Evolutionary conservation across 2,888 invertebrate species (phyloP).

Genomic region (Drosophila pullipes): DNA sequence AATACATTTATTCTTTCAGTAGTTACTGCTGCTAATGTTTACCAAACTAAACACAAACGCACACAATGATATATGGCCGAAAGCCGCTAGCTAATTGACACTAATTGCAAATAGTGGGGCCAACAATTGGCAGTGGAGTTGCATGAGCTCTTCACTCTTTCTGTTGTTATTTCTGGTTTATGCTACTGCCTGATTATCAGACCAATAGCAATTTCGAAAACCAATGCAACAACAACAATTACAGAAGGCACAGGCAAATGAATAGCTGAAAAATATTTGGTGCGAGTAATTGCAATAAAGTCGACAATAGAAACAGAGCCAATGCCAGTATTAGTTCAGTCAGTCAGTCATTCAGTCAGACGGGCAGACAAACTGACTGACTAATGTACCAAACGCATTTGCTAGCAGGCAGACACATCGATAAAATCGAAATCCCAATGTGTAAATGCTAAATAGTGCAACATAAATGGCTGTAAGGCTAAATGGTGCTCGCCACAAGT

Average conservation of each 20-base stretch:
- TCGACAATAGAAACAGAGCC: conserved; percentile 55
- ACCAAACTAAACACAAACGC: conserved; percentile 7
- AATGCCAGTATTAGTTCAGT: conserved; percentile 18
- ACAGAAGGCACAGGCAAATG: conserved; percentile 44
- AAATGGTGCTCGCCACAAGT: conserved; percentile 30
- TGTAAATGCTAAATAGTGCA: conserved; percentile 28
- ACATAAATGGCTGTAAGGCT: conserved; percentile 3
- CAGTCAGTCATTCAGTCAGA: neutral
- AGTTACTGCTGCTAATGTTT: conserved; percentile 8
- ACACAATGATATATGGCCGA: conserved; percentile 20
- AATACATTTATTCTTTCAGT: conserved; percentile 15
- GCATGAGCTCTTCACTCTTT: neutral
- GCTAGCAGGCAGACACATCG: conserved; percentile 6
- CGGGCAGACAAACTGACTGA: conserved; percentile 21
- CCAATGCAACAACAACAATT: conserved; percentile 37
- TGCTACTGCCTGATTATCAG: conserved; percentile 43
- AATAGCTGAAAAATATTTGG: conserved; percentile 63
- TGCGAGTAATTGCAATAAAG: conserved; percentile 73
- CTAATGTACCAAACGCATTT: conserved; percentile 53
- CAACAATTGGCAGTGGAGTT: conserved; percentile 40
- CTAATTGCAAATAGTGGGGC: conserved; percentile 66
- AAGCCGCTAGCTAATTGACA: conserved; percentile 65
- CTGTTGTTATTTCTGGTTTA: conserved; percentile 37
- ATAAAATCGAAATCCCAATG: conserved; percentile 30
- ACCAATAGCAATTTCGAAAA: conserved; percentile 28